These are phyloP conservation scores for Stomorhina lunata DNA, from an alignment of 2,888 invertebrate species.

Conservation along the genomic window DNA sequence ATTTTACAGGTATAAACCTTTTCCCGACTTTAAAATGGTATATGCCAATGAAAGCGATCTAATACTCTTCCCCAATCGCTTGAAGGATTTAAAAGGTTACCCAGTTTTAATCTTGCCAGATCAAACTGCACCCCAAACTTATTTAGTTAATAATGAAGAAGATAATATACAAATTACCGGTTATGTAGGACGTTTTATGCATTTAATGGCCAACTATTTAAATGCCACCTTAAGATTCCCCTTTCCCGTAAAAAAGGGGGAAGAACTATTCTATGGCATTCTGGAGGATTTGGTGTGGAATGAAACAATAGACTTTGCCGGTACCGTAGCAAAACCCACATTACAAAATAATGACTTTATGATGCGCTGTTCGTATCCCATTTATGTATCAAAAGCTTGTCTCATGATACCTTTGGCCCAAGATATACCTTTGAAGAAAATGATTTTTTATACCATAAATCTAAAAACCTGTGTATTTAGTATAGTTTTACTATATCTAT, in stretches of 20 bases:
- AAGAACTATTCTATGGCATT: slow-evolving; percentile 19
- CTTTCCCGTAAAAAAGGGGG: slow-evolving; percentile 12
- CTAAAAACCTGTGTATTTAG: background rate
- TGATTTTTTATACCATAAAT: slow-evolving; percentile 16
- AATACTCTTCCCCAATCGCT: background rate
- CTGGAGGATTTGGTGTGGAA: slow-evolving; percentile 4
- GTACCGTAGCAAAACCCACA: background rate
- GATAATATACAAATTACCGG: slow-evolving; percentile 20
- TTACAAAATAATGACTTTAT: too few species aligned
- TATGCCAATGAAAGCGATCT: background rate
- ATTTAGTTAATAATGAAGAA: background rate
- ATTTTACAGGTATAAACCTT: background rate
- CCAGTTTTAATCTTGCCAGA: slow-evolving; percentile 29
- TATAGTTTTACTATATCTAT: background rate
- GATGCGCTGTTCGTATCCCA: slow-evolving; percentile 25
- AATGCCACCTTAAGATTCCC: slow-evolving; percentile 20
- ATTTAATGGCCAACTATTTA: slow-evolving; percentile 18
- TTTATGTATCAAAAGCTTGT: background rate
- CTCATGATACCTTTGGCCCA: slow-evolving; percentile 36
- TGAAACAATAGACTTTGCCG: slow-evolving; percentile 13
- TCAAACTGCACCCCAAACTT: slow-evolving; percentile 24
- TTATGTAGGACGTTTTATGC: slow-evolving; percentile 40
- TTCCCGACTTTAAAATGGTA: background rate
- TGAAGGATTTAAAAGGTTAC: slow-evolving; percentile 14
- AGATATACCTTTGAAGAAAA: background rate